A percentile compares a stretch with the other conserved stretches of the same genome.
Conservation (phyloP, 2,113 vertebrate genomes). For the Corvus moneduloides region DNA sequence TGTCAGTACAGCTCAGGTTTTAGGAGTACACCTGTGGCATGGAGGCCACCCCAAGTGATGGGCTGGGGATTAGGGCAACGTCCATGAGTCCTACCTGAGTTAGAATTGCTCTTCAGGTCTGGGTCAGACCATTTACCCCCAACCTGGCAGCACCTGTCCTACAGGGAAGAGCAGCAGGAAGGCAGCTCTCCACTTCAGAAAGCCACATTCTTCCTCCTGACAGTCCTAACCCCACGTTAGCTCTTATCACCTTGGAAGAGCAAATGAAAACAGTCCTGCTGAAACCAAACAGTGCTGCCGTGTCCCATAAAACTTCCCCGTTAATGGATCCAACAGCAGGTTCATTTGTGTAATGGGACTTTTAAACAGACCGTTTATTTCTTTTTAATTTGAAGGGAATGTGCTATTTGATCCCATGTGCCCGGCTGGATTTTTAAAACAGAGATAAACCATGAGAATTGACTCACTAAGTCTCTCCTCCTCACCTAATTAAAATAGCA, state of each 20-base stretch:
- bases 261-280: not conserved
- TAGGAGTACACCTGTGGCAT: not conserved
- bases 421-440: conserved; percentile 41
- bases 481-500: conserved; percentile 20
- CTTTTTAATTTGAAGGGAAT: conserved; percentile 66
- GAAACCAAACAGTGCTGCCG: not conserved
- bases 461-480: not conserved
- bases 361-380: conserved; percentile 63
- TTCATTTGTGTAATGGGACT: conserved; percentile 54
- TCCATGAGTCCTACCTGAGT: not conserved
- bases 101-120: not conserved
- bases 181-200: not conserved
- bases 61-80: not conserved
- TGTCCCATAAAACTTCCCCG: conserved; percentile 48
- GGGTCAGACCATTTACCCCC: not conserved
- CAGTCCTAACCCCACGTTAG: not conserved
- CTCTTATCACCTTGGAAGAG: not conserved
- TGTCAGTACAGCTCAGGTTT: not conserved
- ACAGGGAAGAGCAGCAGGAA: not conserved
- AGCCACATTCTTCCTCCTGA: not conserved
- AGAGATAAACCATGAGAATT: conserved; percentile 8
- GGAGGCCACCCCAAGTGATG: not conserved
- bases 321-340: conserved; percentile 40
- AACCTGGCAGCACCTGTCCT: not conserved
- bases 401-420: conserved; percentile 53